Conservation (phyloP, 2,797 vertebrate species). For the Urosaurus nigricauda region DNA sequence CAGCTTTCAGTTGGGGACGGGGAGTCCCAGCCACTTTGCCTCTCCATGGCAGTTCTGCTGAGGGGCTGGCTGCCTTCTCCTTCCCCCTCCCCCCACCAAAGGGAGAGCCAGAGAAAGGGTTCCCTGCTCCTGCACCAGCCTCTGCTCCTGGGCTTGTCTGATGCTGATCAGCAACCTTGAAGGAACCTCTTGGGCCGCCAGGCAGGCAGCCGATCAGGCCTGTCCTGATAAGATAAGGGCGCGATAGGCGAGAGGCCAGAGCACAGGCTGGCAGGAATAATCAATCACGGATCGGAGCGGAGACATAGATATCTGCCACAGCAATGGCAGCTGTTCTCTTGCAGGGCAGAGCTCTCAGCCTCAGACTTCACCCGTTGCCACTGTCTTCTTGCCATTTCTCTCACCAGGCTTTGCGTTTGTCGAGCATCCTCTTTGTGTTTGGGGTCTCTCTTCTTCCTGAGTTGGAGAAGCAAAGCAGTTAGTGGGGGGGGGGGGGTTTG, state of each 20-base stretch:
- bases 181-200: background rate
- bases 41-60: too few relatives aligned
- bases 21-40: too few relatives aligned
- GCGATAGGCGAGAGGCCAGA: background rate
- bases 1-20: too few relatives aligned
- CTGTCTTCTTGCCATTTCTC: background rate
- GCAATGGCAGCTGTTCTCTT: background rate
- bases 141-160: background rate
- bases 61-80: background rate
- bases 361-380: background rate
- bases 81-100: background rate
- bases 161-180: slow-evolving; percentile 1
- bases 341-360: background rate
- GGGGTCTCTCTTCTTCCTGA: too few relatives aligned
- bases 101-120: background rate
- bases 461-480: too few relatives aligned
- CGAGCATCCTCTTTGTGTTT: too few relatives aligned
- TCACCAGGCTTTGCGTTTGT: background rate
- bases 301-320: too few relatives aligned
- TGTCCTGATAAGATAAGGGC: background rate
- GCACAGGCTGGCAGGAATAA: too few relatives aligned
- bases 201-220: background rate
- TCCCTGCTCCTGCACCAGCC: background rate
- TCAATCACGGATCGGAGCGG: background rate
- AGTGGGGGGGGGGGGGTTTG: too few relatives aligned